phyloP scores from a whole-genome alignment of 2,888 invertebrate species.

The Dromius quadrimaculatus region DNA sequence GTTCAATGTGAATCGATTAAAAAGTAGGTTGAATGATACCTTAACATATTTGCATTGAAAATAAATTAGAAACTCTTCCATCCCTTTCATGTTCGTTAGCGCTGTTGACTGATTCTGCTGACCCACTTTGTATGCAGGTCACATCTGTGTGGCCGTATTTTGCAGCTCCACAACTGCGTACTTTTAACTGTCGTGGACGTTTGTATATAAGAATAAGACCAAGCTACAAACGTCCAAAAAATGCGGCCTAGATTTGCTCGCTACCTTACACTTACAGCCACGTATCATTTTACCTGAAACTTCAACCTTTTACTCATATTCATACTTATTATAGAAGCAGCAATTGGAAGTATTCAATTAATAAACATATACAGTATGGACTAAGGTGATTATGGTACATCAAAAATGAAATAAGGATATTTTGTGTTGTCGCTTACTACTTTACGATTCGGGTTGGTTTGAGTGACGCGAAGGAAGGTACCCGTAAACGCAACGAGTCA shows the following conservation, averaged over 20 bases:
- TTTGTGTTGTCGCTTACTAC: too few species aligned
- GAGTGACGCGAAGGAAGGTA: too few species aligned
- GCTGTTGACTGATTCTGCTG: constrained; percentile 4
- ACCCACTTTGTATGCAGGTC: constrained; percentile 10
- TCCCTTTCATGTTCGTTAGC: background rate
- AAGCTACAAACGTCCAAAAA: background rate
- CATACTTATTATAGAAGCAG: too few species aligned
- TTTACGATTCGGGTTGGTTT: too few species aligned
- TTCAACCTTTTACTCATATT: background rate
- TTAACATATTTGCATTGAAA: background rate
- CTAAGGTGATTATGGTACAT: too few species aligned
- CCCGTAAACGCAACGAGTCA: too few species aligned
- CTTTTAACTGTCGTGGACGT: background rate
- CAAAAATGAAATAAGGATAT: too few species aligned
- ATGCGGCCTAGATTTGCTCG: background rate
- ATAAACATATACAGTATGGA: too few species aligned
- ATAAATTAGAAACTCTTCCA: background rate
- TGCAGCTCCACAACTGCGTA: background rate
- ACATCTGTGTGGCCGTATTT: background rate
- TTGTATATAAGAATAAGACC: background rate
- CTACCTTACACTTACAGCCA: background rate
- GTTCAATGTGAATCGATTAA: too few species aligned
- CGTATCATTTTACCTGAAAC: background rate
- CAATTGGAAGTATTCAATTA: too few species aligned
- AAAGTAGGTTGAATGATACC: too few species aligned